Evolutionary conservation across 2,888 invertebrate species (phyloP).

Genomic region (Molanna angustata): DNA sequence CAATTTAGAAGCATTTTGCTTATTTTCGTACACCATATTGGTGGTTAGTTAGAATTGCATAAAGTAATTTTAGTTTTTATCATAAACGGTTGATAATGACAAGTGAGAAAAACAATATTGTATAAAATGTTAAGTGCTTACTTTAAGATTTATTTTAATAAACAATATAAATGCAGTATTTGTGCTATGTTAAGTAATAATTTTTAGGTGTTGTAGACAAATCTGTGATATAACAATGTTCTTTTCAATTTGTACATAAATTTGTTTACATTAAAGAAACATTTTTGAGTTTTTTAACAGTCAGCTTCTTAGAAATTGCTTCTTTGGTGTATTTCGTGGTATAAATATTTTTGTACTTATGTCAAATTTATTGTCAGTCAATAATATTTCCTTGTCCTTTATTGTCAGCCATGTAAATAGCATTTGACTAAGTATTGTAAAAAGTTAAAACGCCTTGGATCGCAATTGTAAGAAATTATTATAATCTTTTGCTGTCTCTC

Average conservation of each 20-base stretch:
- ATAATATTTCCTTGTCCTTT: too few relatives aligned
- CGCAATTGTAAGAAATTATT: too few relatives aligned
- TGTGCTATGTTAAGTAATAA: conserved; percentile 34
- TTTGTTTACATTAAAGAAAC: conserved; percentile 20
- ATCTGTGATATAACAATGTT: conserved; percentile 38
- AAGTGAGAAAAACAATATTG: conserved; percentile 15
- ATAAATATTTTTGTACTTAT: conserved; percentile 32
- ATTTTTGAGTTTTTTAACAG: conserved; percentile 20
- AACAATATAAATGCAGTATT: conserved; percentile 32
- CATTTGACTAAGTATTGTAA: too few relatives aligned
- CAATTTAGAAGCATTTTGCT: conserved; percentile 21
- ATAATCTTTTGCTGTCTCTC: too few relatives aligned
- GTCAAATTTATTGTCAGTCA: conserved; percentile 8
- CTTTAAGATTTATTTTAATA: conserved; percentile 20
- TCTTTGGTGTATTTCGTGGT: conserved; percentile 24
- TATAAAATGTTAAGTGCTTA: conserved; percentile 7
- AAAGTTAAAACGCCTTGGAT: too few relatives aligned
- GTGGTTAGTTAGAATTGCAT: conserved; percentile 36
- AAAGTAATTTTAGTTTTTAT: conserved; percentile 22
- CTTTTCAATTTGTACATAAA: conserved; percentile 26
- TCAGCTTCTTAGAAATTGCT: conserved; percentile 26
- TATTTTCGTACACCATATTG: conserved; percentile 42
- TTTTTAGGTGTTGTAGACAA: conserved; percentile 37
- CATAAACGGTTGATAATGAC: conserved; percentile 12
- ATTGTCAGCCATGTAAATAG: too few relatives aligned